Conservation (phyloP, 2,797 vertebrate genomes). For the Rhyacichthys aspro region DNA sequence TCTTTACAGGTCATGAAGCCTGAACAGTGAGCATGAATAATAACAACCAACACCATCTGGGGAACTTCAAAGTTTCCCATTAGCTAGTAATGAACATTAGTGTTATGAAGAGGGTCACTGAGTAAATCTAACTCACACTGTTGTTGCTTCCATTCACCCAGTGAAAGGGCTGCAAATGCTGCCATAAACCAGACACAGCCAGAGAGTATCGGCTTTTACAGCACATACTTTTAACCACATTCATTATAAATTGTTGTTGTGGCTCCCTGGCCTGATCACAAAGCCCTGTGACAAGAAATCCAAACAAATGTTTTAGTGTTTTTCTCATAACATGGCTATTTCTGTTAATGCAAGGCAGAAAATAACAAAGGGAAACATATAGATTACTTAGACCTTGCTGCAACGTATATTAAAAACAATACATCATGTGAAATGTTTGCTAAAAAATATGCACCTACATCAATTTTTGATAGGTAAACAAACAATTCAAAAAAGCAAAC, state of each 20-base stretch:
- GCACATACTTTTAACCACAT: slow-evolving; percentile 45
- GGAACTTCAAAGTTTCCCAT: slow-evolving; percentile 79
- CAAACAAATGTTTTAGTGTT: slow-evolving; percentile 20
- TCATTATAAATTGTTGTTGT: slow-evolving; percentile 39
- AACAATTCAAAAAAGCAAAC: not conserved
- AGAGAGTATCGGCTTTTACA: slow-evolving; percentile 43
- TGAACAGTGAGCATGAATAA: slow-evolving; percentile 76
- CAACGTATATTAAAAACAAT: slow-evolving; percentile 12
- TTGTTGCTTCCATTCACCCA: slow-evolving; percentile 45
- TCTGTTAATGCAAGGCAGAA: not conserved
- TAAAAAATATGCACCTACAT: slow-evolving; percentile 4
- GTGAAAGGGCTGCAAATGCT: slow-evolving; percentile 52
- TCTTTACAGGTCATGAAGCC: slow-evolving; percentile 82
- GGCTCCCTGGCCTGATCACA: slow-evolving; percentile 27
- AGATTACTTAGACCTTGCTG: not conserved
- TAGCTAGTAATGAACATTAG: slow-evolving; percentile 78
- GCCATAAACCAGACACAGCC: slow-evolving; percentile 54
- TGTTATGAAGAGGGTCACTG: slow-evolving; percentile 74
- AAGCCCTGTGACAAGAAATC: slow-evolving; percentile 38
- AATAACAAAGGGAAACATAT: not conserved
- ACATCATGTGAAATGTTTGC: not conserved
- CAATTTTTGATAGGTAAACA: not conserved
- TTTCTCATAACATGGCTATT: not conserved
- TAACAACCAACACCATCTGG: slow-evolving; percentile 79
- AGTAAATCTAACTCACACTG: slow-evolving; percentile 66